phyloP scores from a whole-genome alignment of 2,888 invertebrate species.

The Agrotis clavis region DNA sequence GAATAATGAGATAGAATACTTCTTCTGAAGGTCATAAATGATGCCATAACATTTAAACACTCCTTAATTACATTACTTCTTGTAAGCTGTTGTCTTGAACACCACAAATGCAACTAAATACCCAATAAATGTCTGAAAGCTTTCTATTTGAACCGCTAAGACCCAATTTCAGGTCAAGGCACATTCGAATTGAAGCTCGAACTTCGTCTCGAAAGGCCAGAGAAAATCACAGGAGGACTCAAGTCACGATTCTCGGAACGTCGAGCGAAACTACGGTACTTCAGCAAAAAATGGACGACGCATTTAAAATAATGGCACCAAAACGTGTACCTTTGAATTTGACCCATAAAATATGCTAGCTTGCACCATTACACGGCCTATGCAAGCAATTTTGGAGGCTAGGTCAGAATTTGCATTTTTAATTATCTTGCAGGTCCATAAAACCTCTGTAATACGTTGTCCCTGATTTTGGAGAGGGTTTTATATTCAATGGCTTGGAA shows the following conservation, averaged over 20 bases:
- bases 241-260: slow-evolving; percentile 25
- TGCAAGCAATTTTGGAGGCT: slow-evolving; percentile 20
- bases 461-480: background rate
- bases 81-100: no score
- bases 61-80: no score
- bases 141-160: background rate
- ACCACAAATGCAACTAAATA: background rate
- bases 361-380: background rate
- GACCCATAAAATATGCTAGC: background rate
- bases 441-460: background rate
- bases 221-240: slow-evolving; percentile 19
- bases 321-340: background rate
- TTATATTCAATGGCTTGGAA: background rate
- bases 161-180: slow-evolving; percentile 17
- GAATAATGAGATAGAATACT: background rate
- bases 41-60: background rate
- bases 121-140: background rate
- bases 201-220: slow-evolving; percentile 4
- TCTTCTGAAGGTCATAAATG: background rate
- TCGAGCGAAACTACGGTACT: slow-evolving; percentile 2
- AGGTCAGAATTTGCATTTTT: slow-evolving; percentile 37
- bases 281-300: background rate
- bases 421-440: slow-evolving; percentile 2
- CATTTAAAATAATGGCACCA: background rate
- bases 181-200: background rate